Evolutionary conservation across 2,888 invertebrate genomes (phyloP).

Genomic region (Drosophila sordidapex): DNA sequence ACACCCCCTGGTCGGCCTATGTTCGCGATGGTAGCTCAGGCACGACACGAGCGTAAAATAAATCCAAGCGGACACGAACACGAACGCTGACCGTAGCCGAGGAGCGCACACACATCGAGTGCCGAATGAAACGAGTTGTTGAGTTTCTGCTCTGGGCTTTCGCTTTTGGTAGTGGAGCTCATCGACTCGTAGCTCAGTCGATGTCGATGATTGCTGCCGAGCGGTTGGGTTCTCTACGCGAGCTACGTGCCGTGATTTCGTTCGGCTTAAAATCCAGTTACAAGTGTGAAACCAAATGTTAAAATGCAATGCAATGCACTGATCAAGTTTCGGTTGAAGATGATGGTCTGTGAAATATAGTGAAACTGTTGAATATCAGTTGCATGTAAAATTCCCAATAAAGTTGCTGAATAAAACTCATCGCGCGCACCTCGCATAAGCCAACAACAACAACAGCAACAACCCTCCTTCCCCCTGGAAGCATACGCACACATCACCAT

Average conservation of each 20-base stretch:
- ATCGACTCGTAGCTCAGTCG: conserved; percentile 77
- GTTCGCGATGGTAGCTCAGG: not conserved
- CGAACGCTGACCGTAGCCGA: conserved; percentile 14
- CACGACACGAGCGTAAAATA: conserved; percentile 1
- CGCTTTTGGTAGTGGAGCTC: conserved; percentile 43
- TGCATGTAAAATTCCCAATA: conserved; percentile 33
- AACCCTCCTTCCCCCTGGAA: not conserved
- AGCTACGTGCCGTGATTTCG: conserved; percentile 44
- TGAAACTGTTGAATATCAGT: conserved; percentile 33
- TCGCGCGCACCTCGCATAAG: conserved; percentile 55
- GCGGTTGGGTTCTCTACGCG: conserved; percentile 80
- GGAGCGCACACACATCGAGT: conserved; percentile 16
- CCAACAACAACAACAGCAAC: not conserved
- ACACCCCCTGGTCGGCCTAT: conserved; percentile 3
- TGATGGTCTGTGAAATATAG: conserved; percentile 30
- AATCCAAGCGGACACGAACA: conserved; percentile 13
- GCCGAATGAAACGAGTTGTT: conserved; percentile 19
- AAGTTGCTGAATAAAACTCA: conserved; percentile 44
- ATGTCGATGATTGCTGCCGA: conserved; percentile 83
- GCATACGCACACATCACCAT: conserved; percentile 23
- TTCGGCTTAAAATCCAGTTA: conserved; percentile 35
- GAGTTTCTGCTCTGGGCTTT: conserved; percentile 33
- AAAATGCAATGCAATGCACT: conserved; percentile 36
- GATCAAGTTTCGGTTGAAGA: conserved; percentile 34
- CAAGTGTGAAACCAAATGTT: conserved; percentile 42